Evolutionary conservation across 2,888 invertebrate species (phyloP).

Genomic region (Ctena decussata): DNA sequence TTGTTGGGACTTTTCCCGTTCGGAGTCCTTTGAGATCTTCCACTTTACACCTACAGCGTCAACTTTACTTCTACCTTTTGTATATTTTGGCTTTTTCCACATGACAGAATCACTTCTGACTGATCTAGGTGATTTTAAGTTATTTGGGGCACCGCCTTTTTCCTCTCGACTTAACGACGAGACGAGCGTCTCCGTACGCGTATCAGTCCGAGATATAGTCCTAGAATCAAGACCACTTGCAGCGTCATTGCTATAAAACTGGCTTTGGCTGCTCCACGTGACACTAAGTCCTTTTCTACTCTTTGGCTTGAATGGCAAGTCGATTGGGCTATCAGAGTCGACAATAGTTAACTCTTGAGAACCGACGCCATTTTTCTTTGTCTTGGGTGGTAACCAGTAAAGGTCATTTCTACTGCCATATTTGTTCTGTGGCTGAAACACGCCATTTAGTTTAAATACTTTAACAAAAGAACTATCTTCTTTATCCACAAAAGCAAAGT

Average conservation of each 20-base stretch:
- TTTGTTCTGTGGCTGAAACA: conserved; percentile 71
- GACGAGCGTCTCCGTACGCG: neutral
- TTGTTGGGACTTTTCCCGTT: conserved; percentile 1
- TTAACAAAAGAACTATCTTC: conserved; percentile 71
- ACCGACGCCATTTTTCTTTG: neutral
- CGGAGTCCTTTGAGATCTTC: conserved; percentile 55
- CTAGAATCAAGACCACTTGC: conserved; percentile 28
- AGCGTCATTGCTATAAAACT: conserved; percentile 40
- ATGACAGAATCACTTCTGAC: conserved; percentile 51
- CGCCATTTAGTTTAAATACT: conserved; percentile 70
- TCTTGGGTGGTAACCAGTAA: neutral
- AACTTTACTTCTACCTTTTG: conserved; percentile 60
- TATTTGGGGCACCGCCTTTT: conserved; percentile 21
- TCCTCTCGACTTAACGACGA: conserved; percentile 19
- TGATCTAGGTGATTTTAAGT: neutral
- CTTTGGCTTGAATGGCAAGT: conserved; percentile 54
- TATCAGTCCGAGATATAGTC: conserved; percentile 35
- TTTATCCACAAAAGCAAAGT: conserved; percentile 64
- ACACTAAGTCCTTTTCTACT: conserved; percentile 69
- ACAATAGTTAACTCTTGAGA: neutral
- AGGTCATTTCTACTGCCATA: conserved; percentile 53
- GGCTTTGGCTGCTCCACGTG: conserved; percentile 69
- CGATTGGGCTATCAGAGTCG: conserved; percentile 55
- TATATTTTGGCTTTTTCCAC: conserved; percentile 24
- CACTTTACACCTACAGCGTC: conserved; percentile 71